Conservation (phyloP, 2,113 vertebrate species). For the crab-eating macaque (Macaca fascicularis) region T2T-MFA8v1.1 NC_088381.1:53984001-53984500, state of each 20-base stretch:
- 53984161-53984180: neutral
- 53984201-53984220: neutral
- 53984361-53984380: constrained; percentile 24
- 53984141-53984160: neutral
- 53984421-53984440: neutral
- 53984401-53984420: constrained; percentile 28
- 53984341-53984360: constrained; percentile 29
- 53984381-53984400: neutral
- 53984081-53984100: neutral
- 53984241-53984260: neutral
- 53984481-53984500: constrained; percentile 5
- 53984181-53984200: neutral
- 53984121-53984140: neutral
- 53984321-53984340: constrained; percentile 10
- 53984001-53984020: neutral
- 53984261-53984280: neutral
- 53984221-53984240: neutral
- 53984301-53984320: neutral
- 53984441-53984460: neutral
- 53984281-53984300: neutral
- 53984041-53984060: neutral
- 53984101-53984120: neutral
- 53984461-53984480: neutral
- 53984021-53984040: neutral
- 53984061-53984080: neutral